Percentiles rank a stretch among this genome's conserved stretches.
Evolutionary conservation across 2,797 vertebrate genomes (phyloP).

Genomic region (Pseudotriccus pelzelni): DNA sequence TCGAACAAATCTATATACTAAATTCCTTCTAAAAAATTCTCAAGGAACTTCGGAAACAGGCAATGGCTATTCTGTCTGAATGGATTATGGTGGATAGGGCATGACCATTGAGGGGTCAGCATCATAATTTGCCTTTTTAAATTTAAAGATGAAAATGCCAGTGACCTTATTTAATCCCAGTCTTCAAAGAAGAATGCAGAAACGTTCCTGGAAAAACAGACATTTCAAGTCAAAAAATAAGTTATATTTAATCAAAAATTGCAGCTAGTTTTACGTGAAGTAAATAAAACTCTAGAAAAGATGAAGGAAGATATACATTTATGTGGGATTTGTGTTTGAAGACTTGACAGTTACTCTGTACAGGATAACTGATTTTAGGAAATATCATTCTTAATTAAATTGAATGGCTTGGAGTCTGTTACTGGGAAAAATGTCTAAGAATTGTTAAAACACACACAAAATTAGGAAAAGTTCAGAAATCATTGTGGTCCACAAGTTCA

Average conservation of each 20-base stretch:
- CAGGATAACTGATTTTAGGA: background rate
- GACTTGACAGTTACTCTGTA: background rate
- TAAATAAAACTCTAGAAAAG: background rate
- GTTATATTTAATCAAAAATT: background rate
- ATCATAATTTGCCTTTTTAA: background rate
- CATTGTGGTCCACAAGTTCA: background rate
- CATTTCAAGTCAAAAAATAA: background rate
- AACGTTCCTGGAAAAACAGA: background rate
- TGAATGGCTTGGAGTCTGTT: background rate
- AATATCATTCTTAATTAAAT: background rate
- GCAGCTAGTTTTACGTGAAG: background rate
- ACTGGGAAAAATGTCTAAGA: background rate
- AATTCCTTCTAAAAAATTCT: background rate
- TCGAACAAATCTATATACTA: background rate
- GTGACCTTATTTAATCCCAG: background rate
- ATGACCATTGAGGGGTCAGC: background rate
- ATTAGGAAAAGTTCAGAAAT: background rate
- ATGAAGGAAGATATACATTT: background rate
- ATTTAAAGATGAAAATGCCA: background rate
- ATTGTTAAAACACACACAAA: background rate
- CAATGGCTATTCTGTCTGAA: background rate
- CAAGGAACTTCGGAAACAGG: background rate
- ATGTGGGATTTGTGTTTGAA: background rate
- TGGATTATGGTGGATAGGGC: background rate
- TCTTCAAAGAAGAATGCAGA: background rate